These are phyloP conservation scores for Cotesia congregata DNA, from an alignment of 2,888 invertebrate genomes.

Conservation along the genomic window DNA sequence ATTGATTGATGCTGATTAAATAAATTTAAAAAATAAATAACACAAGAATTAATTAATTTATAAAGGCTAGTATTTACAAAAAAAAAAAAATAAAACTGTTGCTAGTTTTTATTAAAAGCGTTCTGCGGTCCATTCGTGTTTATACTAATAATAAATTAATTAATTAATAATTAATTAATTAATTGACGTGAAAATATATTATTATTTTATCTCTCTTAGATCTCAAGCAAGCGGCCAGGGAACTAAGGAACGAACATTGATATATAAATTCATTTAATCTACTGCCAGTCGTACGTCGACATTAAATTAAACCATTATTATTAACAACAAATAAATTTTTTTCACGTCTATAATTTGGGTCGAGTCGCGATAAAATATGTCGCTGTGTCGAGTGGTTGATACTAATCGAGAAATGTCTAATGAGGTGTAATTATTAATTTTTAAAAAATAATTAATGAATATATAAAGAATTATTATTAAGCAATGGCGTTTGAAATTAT, in stretches of 20 bases:
- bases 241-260: conserved; percentile 37
- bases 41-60: conserved; percentile 44
- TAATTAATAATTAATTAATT: conserved; percentile 10
- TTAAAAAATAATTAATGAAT: neutral
- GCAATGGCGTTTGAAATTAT: conserved; percentile 33
- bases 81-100: conserved; percentile 50
- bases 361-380: conserved; percentile 40
- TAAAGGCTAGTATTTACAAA: conserved; percentile 61
- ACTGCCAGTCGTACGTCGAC: conserved; percentile 66
- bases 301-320: conserved; percentile 42
- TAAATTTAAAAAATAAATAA: conserved; percentile 46
- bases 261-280: conserved; percentile 54
- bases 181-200: conserved; percentile 19
- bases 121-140: conserved; percentile 20
- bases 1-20: conserved; percentile 47
- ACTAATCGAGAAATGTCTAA: neutral
- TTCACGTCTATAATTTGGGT: conserved; percentile 51
- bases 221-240: conserved; percentile 16
- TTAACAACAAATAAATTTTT: conserved; percentile 46
- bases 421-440: neutral
- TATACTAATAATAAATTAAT: conserved; percentile 7
- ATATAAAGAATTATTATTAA: conserved; percentile 27
- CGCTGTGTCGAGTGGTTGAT: neutral
- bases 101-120: conserved; percentile 52
- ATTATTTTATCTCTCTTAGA: conserved; percentile 24